Evolutionary conservation across 1,140 invertebrate species (phyloP).

Genomic region (Zaprionus tsacasi): DNA sequence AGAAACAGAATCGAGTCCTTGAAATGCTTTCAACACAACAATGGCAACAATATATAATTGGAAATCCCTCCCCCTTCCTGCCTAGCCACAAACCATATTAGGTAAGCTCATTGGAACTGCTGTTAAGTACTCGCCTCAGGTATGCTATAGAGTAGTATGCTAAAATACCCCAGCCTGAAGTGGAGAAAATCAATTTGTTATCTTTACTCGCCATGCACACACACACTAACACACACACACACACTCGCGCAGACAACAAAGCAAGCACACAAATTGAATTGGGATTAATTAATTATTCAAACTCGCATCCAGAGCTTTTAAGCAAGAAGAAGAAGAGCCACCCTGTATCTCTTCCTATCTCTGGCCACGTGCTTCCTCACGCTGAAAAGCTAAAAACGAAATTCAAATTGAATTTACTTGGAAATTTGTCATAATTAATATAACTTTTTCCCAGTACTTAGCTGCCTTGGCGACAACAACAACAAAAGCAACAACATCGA

Average conservation of each 20-base stretch:
- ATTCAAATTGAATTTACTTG: conserved; percentile 48
- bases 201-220: not conserved
- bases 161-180: not conserved
- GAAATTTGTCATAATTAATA: conserved; percentile 25
- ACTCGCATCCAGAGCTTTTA: not conserved
- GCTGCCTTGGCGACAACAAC: conserved; percentile 10
- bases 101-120: not conserved
- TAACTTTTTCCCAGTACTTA: conserved; percentile 7
- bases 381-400: conserved; percentile 2
- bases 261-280: conserved; percentile 3
- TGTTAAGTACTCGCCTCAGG: conserved; percentile 1
- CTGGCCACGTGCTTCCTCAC: not conserved
- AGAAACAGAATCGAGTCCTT: conserved; percentile 53
- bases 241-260: not conserved
- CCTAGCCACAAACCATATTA: not conserved
- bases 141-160: not conserved
- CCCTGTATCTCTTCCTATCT: too few relatives aligned
- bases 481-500: not conserved
- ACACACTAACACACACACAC: not conserved
- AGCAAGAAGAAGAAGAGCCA: too few relatives aligned
- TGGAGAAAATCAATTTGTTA: conserved; percentile 7
- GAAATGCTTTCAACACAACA: conserved; percentile 68
- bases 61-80: not conserved
- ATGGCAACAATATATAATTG: conserved; percentile 56
- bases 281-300: conserved; percentile 13